phyloP scores from a whole-genome alignment of 2,888 invertebrate species.

The Patella ulyssiponensis region DNA sequence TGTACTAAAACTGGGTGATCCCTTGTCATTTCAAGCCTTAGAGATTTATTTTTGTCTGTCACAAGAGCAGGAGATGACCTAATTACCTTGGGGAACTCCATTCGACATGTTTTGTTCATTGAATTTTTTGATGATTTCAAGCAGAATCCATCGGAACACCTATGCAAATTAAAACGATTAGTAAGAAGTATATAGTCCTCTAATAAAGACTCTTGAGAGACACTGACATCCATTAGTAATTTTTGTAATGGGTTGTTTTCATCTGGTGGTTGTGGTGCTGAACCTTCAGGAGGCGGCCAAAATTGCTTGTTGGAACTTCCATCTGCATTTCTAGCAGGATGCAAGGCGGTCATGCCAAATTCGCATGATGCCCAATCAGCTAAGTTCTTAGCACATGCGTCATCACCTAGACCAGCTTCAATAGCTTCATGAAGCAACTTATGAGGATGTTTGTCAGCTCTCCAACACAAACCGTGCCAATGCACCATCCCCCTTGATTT shows the following conservation, averaged over 20 bases:
- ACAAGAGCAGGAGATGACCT: conserved; percentile 35
- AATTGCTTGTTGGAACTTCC: conserved; percentile 30
- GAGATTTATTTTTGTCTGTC: conserved; percentile 41
- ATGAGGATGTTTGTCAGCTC: conserved; percentile 42
- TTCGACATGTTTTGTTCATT: conserved; percentile 30
- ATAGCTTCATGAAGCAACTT: conserved; percentile 34
- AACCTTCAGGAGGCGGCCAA: conserved; percentile 38
- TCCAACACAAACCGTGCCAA: conserved; percentile 50
- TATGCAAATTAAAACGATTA: conserved; percentile 41
- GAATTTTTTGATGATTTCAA: too few relatives aligned
- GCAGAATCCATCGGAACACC: conserved; percentile 36
- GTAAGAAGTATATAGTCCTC: conserved; percentile 32
- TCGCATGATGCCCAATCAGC: conserved; percentile 37
- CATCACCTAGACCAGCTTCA: conserved; percentile 32
- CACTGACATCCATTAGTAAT: conserved; percentile 31
- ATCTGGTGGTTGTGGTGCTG: conserved; percentile 33
- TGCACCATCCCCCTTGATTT: conserved; percentile 47
- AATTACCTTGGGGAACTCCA: conserved; percentile 42
- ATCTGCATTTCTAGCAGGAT: conserved; percentile 30
- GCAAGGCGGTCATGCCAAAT: conserved; percentile 40
- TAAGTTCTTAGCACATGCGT: conserved; percentile 30
- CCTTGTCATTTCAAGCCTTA: conserved; percentile 45
- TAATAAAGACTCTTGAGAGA: conserved; percentile 26
- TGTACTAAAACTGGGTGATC: conserved; percentile 47
- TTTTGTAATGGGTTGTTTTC: conserved; percentile 32